Conservation (phyloP, 2,797 vertebrate species). For the Champsocephalus esox region DNA sequence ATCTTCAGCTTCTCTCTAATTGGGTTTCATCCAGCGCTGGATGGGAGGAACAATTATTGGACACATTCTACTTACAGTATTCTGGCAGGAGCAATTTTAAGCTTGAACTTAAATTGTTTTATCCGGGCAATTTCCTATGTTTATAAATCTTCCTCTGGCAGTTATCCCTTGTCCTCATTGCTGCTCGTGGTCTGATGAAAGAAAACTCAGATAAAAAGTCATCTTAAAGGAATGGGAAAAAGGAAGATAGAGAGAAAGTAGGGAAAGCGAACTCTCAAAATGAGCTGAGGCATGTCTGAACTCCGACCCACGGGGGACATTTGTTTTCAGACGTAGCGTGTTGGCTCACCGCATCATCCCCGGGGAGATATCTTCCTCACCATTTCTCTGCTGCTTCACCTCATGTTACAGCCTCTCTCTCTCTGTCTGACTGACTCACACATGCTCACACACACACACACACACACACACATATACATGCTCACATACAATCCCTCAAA, state of each 20-base stretch:
- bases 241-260: conserved; percentile 26
- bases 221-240: conserved; percentile 14
- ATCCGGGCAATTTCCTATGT: conserved; percentile 8
- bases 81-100: conserved; percentile 39
- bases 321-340: conserved; percentile 61
- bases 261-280: conserved; percentile 42
- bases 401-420: conserved; percentile 50
- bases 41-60: conserved; percentile 43
- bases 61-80: conserved; percentile 26
- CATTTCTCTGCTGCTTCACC: conserved; percentile 60
- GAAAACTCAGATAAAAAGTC: conserved; percentile 36
- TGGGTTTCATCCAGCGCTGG: conserved; percentile 63
- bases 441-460: conserved; percentile 13
- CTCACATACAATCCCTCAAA: conserved; percentile 43
- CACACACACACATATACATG: neutral
- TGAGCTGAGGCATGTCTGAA: conserved; percentile 61
- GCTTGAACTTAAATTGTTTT: conserved; percentile 12
- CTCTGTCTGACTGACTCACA: conserved; percentile 49
- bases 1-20: conserved; percentile 68
- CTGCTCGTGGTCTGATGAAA: conserved; percentile 47
- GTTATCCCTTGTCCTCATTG: neutral
- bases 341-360: conserved; percentile 48
- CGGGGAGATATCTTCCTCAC: conserved; percentile 55
- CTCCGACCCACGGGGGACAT: conserved; percentile 57
- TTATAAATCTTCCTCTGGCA: conserved; percentile 4